Evolutionary conservation across 2,888 invertebrate species (phyloP).

Genomic region (Leptura quadrifasciata): DNA sequence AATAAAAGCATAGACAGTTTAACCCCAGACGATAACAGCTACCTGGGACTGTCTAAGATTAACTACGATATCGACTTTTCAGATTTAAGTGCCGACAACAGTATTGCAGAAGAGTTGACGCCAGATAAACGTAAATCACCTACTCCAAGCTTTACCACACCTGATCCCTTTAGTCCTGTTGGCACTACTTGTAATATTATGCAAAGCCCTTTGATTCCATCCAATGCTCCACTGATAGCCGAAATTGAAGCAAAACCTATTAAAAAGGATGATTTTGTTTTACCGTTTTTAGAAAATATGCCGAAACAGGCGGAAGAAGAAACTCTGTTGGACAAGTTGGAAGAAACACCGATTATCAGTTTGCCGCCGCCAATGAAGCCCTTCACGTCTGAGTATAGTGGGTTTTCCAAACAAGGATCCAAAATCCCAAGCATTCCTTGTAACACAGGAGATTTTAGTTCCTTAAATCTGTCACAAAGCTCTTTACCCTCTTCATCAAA

Average conservation of each 20-base stretch:
- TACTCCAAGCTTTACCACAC: constrained; percentile 68
- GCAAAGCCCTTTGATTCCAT: constrained; percentile 69
- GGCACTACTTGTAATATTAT: constrained; percentile 68
- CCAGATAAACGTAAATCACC: constrained; percentile 68
- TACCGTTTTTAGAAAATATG: constrained; percentile 61
- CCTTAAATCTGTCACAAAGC: constrained; percentile 41
- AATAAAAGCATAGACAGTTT: constrained; percentile 78
- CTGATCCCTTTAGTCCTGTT: constrained; percentile 78
- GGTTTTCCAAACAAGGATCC: constrained; percentile 78
- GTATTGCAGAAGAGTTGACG: constrained; percentile 77
- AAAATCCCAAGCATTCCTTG: constrained; percentile 82
- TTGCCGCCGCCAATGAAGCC: constrained; percentile 70
- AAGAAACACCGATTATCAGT: constrained; percentile 59
- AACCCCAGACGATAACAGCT: constrained; percentile 80
- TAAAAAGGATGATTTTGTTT: constrained; percentile 62
- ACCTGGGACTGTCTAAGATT: constrained; percentile 81
- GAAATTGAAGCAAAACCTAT: constrained; percentile 37
- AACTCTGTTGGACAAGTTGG: constrained; percentile 66
- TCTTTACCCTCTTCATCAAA: constrained; percentile 39
- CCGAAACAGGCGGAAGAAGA: constrained; percentile 50
- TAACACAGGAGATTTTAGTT: constrained; percentile 76
- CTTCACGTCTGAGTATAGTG: constrained; percentile 75
- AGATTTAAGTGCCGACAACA: constrained; percentile 84
- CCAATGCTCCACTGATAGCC: constrained; percentile 56
- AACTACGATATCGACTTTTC: constrained; percentile 87